phyloP scores from a whole-genome alignment of 2,113 vertebrate genomes.

The Protomyctophum bolini region DNA sequence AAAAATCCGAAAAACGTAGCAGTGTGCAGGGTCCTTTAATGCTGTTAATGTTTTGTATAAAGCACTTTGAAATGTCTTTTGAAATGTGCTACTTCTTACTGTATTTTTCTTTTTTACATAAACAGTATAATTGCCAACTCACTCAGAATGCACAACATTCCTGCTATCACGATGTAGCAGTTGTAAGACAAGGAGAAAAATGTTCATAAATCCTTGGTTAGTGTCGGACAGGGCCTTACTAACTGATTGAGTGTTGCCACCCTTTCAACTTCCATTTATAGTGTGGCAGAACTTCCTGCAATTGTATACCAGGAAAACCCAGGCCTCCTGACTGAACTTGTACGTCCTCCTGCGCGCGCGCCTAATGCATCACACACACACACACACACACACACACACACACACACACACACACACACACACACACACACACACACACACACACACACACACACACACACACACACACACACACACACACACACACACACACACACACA shows the following conservation, averaged over 20 bases:
- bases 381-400: slow-evolving; percentile 15
- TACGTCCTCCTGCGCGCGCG: slow-evolving; percentile 66
- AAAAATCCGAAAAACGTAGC: too few relatives aligned
- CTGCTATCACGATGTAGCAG: slow-evolving; percentile 30
- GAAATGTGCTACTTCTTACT: too few relatives aligned
- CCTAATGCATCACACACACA: too few relatives aligned
- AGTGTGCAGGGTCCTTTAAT: too few relatives aligned
- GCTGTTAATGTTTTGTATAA: too few relatives aligned
- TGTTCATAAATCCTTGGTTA: slow-evolving; percentile 51
- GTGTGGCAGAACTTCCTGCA: slow-evolving; percentile 82
- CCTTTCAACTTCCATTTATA: slow-evolving; percentile 76
- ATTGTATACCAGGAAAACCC: slow-evolving; percentile 88
- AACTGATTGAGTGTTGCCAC: slow-evolving; percentile 57
- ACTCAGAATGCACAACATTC: slow-evolving; percentile 36
- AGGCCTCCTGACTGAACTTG: slow-evolving; percentile 56
- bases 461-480: slow-evolving; percentile 7
- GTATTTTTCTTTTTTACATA: too few relatives aligned
- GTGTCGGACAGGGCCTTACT: slow-evolving; percentile 42
- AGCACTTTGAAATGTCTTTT: too few relatives aligned
- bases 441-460: neutral
- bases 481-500: slow-evolving; percentile 38
- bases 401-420: slow-evolving; percentile 42
- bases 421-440: slow-evolving; percentile 11
- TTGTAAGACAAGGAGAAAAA: slow-evolving; percentile 29
- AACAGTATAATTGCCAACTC: slow-evolving; percentile 12